Percentiles rank a stretch among this genome's conserved stretches.
Evolutionary conservation across 2,797 vertebrate species (phyloP).

Genomic region (Chrysocyon brachyurus): DNA sequence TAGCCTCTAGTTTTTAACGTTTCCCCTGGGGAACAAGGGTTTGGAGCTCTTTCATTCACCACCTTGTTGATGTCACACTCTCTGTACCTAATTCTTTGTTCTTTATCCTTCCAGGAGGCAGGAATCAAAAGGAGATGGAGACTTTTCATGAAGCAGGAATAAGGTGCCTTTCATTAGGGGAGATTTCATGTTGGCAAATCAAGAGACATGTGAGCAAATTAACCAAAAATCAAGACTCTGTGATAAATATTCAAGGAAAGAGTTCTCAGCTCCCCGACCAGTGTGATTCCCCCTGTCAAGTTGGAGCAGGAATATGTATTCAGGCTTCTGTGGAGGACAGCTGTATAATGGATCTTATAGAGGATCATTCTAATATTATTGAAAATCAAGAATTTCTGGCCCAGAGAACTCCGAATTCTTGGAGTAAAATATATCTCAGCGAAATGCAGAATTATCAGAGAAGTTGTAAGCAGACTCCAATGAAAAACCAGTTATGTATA

Average conservation of each 20-base stretch:
- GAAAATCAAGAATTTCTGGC: background rate
- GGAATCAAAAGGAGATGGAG: background rate
- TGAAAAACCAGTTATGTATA: background rate
- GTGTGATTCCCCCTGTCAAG: rapidly evolving
- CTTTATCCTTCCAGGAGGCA: constrained; percentile 56
- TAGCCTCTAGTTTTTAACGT: background rate
- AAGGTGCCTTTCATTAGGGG: background rate
- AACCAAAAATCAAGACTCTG: background rate
- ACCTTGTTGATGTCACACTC: background rate
- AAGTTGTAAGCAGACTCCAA: background rate
- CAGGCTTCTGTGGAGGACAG: background rate
- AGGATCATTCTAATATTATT: background rate
- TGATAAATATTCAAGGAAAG: background rate
- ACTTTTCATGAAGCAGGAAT: background rate
- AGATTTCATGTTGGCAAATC: constrained; percentile 41
- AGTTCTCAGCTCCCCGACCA: background rate
- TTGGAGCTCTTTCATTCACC: no score
- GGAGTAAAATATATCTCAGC: background rate
- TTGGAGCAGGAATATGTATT: background rate
- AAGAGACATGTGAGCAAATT: background rate
- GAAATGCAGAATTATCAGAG: background rate
- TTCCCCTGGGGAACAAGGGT: background rate
- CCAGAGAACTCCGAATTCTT: background rate
- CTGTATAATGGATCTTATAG: background rate
- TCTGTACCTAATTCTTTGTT: background rate